Percentiles rank a stretch among this genome's conserved stretches.
These are phyloP conservation scores for Periparus ater DNA, from an alignment of 2,797 vertebrate genomes.

Conservation along the genomic window DNA sequence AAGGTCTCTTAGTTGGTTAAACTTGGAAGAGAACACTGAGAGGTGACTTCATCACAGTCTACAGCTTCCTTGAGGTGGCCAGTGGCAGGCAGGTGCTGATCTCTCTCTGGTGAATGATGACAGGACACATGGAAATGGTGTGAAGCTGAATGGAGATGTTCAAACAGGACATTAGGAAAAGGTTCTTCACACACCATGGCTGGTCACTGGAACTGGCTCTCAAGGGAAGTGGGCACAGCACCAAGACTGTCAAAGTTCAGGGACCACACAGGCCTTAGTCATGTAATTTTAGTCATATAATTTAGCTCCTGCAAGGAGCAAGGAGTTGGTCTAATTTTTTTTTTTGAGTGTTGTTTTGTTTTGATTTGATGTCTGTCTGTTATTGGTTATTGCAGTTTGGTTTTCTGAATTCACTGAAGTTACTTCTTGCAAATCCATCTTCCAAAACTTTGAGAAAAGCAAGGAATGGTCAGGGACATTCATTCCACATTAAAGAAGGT, in stretches of 20 bases:
- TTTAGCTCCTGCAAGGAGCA: neutral
- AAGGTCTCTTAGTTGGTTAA: neutral
- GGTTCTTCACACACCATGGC: neutral
- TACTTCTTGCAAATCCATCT: neutral
- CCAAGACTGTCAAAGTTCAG: neutral
- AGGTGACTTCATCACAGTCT: too few relatives aligned
- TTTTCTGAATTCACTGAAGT: neutral
- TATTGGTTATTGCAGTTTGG: neutral
- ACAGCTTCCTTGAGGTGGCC: rapidly evolving
- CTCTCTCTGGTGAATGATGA: neutral
- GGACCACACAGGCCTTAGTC: neutral
- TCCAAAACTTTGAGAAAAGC: neutral
- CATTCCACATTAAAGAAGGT: neutral
- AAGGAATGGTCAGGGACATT: neutral
- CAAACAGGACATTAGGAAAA: neutral
- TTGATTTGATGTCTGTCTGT: neutral
- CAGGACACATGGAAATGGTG: neutral
- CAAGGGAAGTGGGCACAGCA: neutral
- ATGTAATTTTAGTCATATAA: neutral
- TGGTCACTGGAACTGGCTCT: neutral
- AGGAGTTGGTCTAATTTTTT: neutral
- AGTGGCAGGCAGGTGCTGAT: neutral
- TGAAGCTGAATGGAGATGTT: neutral
- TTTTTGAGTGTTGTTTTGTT: neutral
- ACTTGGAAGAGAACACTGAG: neutral